Conservation (phyloP, 2,797 vertebrate genomes). For the Hypotaenidia okinawae region DNA sequence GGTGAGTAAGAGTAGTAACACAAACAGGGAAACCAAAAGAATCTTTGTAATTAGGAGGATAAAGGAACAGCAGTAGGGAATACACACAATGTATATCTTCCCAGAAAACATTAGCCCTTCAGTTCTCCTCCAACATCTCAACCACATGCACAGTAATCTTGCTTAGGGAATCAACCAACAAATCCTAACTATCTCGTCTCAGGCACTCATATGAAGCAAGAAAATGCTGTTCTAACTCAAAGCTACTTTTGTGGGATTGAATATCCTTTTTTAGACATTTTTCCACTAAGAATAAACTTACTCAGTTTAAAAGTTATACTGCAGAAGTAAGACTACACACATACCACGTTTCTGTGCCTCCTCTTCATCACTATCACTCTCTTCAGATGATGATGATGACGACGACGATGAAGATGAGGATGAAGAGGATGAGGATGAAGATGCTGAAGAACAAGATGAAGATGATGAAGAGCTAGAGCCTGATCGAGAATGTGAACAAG, state of each 20-base stretch:
- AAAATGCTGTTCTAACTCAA: background rate
- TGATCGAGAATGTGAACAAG: slow-evolving; percentile 90
- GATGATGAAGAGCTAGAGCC: slow-evolving; percentile 92
- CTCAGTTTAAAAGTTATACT: background rate
- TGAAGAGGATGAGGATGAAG: slow-evolving; percentile 89
- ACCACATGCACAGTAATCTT: background rate
- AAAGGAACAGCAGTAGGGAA: background rate
- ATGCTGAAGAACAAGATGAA: slow-evolving; percentile 89
- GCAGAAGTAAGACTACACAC: slow-evolving; percentile 59
- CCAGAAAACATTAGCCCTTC: background rate
- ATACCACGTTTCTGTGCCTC: slow-evolving; percentile 91
- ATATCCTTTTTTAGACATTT: background rate
- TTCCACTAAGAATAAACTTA: background rate
- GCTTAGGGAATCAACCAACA: background rate
- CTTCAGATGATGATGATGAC: slow-evolving; percentile 88
- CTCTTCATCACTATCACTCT: slow-evolving; percentile 91
- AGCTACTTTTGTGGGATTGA: background rate
- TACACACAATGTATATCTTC: accelerated
- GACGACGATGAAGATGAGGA: slow-evolving; percentile 91
- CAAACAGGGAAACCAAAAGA: background rate
- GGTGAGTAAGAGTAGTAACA: background rate
- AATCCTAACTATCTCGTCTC: background rate
- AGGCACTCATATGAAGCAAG: background rate
- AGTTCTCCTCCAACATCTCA: background rate
- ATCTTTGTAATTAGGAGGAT: background rate